Evolutionary conservation across 1,140 invertebrate species (phyloP), one percentile per base, ranked within the genome.

Genomic region (Caerostris darwini): DNA sequence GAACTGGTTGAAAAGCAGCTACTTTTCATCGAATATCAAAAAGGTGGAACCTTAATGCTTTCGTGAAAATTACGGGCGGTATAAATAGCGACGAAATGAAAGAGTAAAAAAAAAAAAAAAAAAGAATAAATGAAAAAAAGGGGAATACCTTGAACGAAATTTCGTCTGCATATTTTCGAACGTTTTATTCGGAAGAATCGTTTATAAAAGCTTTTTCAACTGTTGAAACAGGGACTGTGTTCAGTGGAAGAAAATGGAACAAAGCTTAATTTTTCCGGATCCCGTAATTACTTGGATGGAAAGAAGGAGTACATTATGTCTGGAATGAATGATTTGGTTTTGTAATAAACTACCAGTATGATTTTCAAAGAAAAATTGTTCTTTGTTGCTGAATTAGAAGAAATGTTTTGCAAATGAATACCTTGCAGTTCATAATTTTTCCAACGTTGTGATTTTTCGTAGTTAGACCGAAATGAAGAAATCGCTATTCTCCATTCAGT

Each of bases 11-110:
- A 87, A 87, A 87, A 61, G 57, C 14, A 61, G 57, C 19, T 61
- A 59, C 14, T 87, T 71, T 87, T 61, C 57, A 61, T 61, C 57
- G 12, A n/a, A 61, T 61, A 61, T 61, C 57, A 87, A 87, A 83
- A 87, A 87, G 85, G 85, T 87, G 12, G 85, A 56, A 53, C 85
- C 58, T 87, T 87, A 87, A 87, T 61, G 85, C 85, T 87, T 61
- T 87, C 56, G 85, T 19, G 85, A 87, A 87, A 87, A 87, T 87
- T 87, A 87, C 85, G 85, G 85, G 57, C 3, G 85, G 34, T 87
- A 87, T 87, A 87, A 87, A 87, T 87, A 87, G 85, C 58, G 58
- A 87, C 61, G 85, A 56, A 87, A 59, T 17, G 10, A 50, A 12
- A 59, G 58, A 8, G 58, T 34, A 59, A n/a, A 12, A 87, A 87